Evolutionary conservation across 2,113 vertebrate genomes (phyloP), one percentile per base, ranked within the genome.

Genomic region (Pseudonaja textilis): DNA sequence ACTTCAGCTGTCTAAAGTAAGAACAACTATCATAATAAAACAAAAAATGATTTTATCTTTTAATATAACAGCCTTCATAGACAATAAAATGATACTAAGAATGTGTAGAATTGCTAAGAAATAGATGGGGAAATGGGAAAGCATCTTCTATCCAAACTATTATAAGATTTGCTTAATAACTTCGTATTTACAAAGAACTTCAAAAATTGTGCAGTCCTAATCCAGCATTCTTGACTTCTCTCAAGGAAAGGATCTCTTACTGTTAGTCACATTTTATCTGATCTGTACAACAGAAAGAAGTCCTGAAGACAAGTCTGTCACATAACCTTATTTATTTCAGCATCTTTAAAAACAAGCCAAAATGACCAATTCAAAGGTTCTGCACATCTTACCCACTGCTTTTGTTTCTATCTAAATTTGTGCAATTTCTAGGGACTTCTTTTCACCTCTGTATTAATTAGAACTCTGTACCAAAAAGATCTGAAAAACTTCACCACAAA

Each of bases 1-100:
- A 25, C 2, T 91, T 42, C 1, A 25, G 25, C 2, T 7, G 18
- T 47, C 93, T 81, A 74, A 90, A 90, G 14, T 5, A 85, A 90
- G 87, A 14, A 22, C 81, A 64, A 39, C 34, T n/a, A 29, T 59
- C 81, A 86, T 85, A 92, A 16, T 56, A 92, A 20, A 95, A 90
- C 86, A 55, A 61, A 20, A 39, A 54, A 14, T 12, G 1, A 1
- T 89, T 90, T 91, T 61, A 25, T n/a, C 91, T 26, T 69, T 61
- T 64, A 45, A 50, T 50, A 52, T 26, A 86, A 81, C n/a, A 93
- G 0, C 1, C 18, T 52, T 55, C 3, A 64, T 26, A 9, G 0
- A 59, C 34, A 20, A 2, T 61, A 39, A 90, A 89, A 89, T 50
- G 88, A 25, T 34, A 87, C 90, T n/a, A 87, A 69, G 8, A 23